Evolutionary conservation across 2,888 invertebrate genomes (phyloP).

Genomic region (Cerastis rubricosa): DNA sequence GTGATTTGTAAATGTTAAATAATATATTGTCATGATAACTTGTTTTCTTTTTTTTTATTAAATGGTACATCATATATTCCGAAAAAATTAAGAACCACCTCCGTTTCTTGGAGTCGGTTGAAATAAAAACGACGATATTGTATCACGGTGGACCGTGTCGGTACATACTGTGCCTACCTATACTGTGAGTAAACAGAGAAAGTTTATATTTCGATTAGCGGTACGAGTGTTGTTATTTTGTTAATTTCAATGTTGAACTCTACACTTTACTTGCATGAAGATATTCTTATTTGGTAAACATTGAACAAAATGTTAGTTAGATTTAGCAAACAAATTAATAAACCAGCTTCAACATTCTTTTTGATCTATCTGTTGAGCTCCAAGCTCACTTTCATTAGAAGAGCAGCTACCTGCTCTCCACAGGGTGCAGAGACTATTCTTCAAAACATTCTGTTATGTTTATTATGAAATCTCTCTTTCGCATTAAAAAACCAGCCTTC

Average conservation of each 20-base stretch:
- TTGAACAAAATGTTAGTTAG: background rate
- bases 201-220: background rate
- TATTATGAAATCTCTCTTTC: background rate
- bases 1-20: conserved; percentile 32
- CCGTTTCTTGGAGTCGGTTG: background rate
- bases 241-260: background rate
- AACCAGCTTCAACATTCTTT: background rate
- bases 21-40: background rate
- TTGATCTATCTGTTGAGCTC: background rate
- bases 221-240: background rate
- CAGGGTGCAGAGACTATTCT: no score
- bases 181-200: background rate
- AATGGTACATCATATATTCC: background rate
- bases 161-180: background rate
- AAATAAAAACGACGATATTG: background rate
- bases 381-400: background rate
- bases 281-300: background rate
- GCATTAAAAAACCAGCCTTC: background rate
- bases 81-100: no score
- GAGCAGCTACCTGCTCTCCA: no score
- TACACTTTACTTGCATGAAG: background rate
- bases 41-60: background rate
- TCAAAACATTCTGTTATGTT: background rate
- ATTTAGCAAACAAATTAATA: background rate
- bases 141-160: no score